Evolutionary conservation across 2,888 invertebrate genomes (phyloP).

Genomic region (Rhagophthalmus giganteus): DNA sequence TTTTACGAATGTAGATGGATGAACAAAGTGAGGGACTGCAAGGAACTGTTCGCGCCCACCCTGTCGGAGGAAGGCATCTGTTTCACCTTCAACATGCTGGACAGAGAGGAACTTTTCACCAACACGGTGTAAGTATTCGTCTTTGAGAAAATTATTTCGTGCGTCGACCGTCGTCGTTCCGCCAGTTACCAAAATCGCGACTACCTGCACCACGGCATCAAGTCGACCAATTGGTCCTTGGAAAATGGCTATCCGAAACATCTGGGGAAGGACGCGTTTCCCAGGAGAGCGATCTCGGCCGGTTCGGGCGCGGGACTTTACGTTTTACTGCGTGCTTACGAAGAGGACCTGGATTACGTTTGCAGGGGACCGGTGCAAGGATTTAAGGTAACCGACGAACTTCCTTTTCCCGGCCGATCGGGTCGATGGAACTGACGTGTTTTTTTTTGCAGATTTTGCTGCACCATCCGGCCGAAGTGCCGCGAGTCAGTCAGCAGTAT

Average conservation of each 20-base stretch:
- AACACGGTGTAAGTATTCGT: constrained; percentile 58
- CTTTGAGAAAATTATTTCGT: too few species aligned
- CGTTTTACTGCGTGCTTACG: constrained; percentile 63
- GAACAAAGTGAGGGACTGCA: constrained; percentile 57
- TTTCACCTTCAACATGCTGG: constrained; percentile 72
- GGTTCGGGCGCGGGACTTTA: constrained; percentile 69
- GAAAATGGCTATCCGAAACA: constrained; percentile 64
- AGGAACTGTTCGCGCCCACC: constrained; percentile 65
- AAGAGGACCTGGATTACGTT: constrained; percentile 67
- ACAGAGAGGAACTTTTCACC: constrained; percentile 63
- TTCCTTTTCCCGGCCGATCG: too few species aligned
- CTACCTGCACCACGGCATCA: constrained; percentile 44
- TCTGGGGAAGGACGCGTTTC: constrained; percentile 64
- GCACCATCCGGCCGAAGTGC: constrained; percentile 71
- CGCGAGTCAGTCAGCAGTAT: constrained; percentile 69
- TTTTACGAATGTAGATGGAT: constrained; percentile 56
- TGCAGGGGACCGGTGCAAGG: constrained; percentile 76
- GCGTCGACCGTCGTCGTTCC: background rate
- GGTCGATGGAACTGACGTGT: too few species aligned
- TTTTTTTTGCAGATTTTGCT: too few species aligned
- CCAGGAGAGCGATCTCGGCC: constrained; percentile 67
- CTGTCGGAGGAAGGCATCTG: constrained; percentile 75
- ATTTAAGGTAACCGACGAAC: too few species aligned
- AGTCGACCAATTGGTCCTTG: constrained; percentile 62
- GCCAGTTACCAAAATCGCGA: constrained; percentile 37